phyloP scores from a whole-genome alignment of 2,888 invertebrate species.

The Steromphala cineraria region DNA sequence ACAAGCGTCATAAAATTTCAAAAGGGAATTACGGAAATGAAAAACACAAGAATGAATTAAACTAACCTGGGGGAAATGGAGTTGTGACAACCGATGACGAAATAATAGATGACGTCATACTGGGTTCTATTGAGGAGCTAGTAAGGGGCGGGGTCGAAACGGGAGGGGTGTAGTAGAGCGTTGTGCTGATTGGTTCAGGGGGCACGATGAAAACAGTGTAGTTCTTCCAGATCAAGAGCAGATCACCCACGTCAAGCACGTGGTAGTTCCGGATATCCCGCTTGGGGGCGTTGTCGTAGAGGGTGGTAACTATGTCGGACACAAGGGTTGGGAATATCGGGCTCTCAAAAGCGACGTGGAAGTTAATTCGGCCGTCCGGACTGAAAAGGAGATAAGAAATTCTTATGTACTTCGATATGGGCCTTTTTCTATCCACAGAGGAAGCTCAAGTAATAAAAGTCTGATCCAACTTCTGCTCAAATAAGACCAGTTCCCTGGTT shows the following conservation, averaged over 20 bases:
- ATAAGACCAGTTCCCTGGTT: too few species aligned
- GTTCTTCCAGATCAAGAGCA: constrained; percentile 22
- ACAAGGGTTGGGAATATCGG: constrained; percentile 16
- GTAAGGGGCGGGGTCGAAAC: not conserved
- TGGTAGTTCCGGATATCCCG: not conserved
- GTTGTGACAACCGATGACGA: not conserved
- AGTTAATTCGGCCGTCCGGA: constrained; percentile 9
- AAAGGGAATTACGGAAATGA: too few species aligned
- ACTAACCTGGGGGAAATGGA: not conserved
- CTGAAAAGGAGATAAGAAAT: not conserved
- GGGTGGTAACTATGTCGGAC: not conserved
- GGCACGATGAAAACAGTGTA: constrained; percentile 7
- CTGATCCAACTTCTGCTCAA: too few species aligned
- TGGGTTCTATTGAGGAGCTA: not conserved
- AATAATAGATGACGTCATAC: not conserved
- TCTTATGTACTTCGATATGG: too few species aligned
- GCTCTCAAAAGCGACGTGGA: constrained; percentile 9
- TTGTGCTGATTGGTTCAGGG: constrained; percentile 11
- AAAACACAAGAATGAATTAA: not conserved
- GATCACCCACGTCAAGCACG: constrained; percentile 13
- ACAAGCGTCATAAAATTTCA: not conserved
- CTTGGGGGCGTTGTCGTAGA: constrained; percentile 6
- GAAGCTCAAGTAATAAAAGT: too few species aligned
- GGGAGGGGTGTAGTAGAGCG: constrained; percentile 4
- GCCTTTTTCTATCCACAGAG: too few species aligned